Evolutionary conservation across 2,113 vertebrate genomes (phyloP), one percentile per base, ranked within the genome.

Genomic region (Cettia cetti): DNA sequence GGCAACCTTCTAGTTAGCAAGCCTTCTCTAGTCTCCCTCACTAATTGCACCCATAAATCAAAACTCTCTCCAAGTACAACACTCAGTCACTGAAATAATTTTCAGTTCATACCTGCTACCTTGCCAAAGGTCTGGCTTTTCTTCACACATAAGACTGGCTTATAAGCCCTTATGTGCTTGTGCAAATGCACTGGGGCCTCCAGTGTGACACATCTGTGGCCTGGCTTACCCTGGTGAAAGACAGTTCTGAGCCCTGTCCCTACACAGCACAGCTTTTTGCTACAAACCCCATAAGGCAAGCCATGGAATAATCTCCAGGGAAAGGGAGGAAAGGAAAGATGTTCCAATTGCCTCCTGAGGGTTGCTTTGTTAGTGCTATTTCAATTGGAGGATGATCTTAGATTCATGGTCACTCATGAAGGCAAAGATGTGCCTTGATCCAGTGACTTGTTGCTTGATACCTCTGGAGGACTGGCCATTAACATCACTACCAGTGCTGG

Each of bases 1-100:
- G 21, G 33, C 92, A 80, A 53, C 35, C 26, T 82, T 68, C 63
- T 70, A 65, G 42, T 50, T 63, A 56, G 42, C 27, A 77, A 70
- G 70, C 19, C 35, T 79, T 53, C 39, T 75, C 17, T 30, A 56
- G n/a, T 50, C 57, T 85, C 54, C 27, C 56, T 86, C 49, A 11
- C 37, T 92, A 93, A 92, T 52, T 85, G 27, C 54, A 56, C 15
- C 42, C 70, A 93, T 93, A 95, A 96, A 93, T 95, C 85, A 95
- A 72, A 92, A 74, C 54, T 45, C 64, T 63, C 44, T 87, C 75
- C 75, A 64, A 90, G 47, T 24, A 50, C 45, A 86, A 88, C 40
- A 52, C 13, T 24, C 57, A 88, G 70, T 63, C 79, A 82, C 42
- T 65, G 53, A 84, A 91, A 88, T 59, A 44, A 94, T 83, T 52